A percentile compares a stretch with the other conserved stretches of the same genome.
Evolutionary conservation across 2,888 invertebrate species (phyloP).

Genomic region (Diploptera punctata): DNA sequence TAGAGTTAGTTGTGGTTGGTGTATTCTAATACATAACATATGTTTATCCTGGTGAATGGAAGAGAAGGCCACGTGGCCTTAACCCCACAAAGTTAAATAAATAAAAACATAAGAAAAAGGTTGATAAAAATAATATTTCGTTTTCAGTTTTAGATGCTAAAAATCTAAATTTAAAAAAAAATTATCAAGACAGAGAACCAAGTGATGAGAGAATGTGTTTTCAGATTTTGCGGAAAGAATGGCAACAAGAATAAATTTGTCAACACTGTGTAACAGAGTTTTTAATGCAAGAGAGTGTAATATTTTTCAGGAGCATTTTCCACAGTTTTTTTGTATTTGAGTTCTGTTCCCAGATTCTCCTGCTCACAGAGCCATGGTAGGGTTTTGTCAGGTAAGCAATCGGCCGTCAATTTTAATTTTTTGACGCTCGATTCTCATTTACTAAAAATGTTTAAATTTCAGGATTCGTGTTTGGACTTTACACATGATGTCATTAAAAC

Average conservation of each 20-base stretch:
- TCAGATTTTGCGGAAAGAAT: neutral
- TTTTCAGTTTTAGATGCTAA: too few relatives aligned
- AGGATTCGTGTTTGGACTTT: neutral
- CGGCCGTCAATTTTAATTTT: neutral
- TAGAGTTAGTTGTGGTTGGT: too few relatives aligned
- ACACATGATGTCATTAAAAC: conserved; percentile 31
- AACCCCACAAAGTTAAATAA: too few relatives aligned
- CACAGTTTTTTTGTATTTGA: conserved; percentile 28
- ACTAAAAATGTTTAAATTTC: neutral
- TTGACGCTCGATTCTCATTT: neutral
- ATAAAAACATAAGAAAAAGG: too few relatives aligned
- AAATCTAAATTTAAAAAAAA: too few relatives aligned
- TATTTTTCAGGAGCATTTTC: conserved; percentile 44
- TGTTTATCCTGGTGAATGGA: too few relatives aligned
- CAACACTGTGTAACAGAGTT: neutral
- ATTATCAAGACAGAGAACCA: too few relatives aligned
- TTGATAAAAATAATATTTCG: too few relatives aligned
- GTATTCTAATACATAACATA: too few relatives aligned
- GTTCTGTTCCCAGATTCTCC: conserved; percentile 38
- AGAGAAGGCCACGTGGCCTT: too few relatives aligned
- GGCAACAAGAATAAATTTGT: too few relatives aligned
- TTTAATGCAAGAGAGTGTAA: neutral
- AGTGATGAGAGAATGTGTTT: neutral
- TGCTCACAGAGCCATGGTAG: conserved; percentile 11
- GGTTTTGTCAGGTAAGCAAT: conserved; percentile 17